Conservation (phyloP, 2,113 vertebrate genomes). For the Catharus minimus region DNA sequence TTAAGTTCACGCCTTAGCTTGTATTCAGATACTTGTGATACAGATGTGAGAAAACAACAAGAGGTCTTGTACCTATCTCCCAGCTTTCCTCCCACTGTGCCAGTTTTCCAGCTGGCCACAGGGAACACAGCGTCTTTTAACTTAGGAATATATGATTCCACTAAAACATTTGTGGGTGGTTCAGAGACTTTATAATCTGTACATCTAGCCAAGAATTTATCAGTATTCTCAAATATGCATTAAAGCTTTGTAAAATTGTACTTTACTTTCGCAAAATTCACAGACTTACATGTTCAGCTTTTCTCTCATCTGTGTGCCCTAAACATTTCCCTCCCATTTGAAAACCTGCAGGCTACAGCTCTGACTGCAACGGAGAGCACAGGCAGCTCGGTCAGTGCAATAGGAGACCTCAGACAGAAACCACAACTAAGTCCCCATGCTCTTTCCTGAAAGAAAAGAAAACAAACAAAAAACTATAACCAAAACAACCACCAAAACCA, state of each 20-base stretch:
- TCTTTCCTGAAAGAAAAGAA: neutral
- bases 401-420: neutral
- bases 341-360: neutral
- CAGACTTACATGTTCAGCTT: neutral
- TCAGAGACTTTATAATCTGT: neutral
- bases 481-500: neutral
- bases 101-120: neutral
- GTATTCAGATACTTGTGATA: neutral
- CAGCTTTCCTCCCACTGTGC: neutral
- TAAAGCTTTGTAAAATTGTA: neutral
- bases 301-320: neutral
- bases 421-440: neutral
- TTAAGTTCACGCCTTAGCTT: neutral
- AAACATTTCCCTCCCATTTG: neutral
- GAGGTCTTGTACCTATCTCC: neutral
- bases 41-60: fast-evolving
- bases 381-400: neutral
- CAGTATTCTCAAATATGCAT: neutral
- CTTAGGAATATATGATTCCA: neutral
- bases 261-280: neutral
- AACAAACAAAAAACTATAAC: neutral
- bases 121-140: neutral
- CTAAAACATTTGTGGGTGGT: neutral
- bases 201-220: neutral
- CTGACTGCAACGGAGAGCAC: neutral